Conservation (phyloP, 2,888 invertebrate genomes). For the Macropis europaea region DNA sequence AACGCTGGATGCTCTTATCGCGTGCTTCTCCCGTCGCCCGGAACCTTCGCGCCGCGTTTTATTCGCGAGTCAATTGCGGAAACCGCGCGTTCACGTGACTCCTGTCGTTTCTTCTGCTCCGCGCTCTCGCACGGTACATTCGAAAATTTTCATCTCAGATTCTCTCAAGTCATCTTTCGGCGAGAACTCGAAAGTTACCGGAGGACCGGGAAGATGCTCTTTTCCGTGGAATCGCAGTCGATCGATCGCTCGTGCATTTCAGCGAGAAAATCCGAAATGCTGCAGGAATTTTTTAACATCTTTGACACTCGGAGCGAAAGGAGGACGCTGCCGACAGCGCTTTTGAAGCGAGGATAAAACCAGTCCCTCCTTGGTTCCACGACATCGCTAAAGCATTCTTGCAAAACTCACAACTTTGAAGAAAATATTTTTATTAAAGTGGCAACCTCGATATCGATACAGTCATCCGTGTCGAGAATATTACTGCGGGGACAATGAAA, state of each 20-base stretch:
- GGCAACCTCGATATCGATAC: too few species aligned
- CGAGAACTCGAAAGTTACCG: too few species aligned
- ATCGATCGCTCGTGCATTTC: background rate
- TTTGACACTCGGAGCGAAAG: constrained; percentile 10
- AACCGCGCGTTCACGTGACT: background rate
- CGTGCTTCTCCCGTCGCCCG: constrained; percentile 8
- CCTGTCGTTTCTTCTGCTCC: too few species aligned
- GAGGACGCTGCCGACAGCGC: background rate
- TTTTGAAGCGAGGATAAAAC: background rate
- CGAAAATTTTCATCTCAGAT: background rate
- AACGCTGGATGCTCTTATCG: constrained; percentile 44
- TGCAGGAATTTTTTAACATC: constrained; percentile 2
- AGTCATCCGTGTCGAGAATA: too few species aligned
- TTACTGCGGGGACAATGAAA: too few species aligned
- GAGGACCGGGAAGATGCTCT: background rate
- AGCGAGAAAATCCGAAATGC: background rate
- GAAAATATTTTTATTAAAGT: too few species aligned
- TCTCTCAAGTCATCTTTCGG: too few species aligned
- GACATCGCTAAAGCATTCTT: too few species aligned
- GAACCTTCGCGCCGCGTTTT: background rate
- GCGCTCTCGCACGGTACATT: background rate
- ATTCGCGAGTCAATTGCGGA: background rate
- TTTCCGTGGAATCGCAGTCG: background rate
- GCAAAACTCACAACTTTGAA: too few species aligned
- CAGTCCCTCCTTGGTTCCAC: too few species aligned